phyloP scores from a whole-genome alignment of 2,113 vertebrate genomes.

The Noturus placidus region DNA sequence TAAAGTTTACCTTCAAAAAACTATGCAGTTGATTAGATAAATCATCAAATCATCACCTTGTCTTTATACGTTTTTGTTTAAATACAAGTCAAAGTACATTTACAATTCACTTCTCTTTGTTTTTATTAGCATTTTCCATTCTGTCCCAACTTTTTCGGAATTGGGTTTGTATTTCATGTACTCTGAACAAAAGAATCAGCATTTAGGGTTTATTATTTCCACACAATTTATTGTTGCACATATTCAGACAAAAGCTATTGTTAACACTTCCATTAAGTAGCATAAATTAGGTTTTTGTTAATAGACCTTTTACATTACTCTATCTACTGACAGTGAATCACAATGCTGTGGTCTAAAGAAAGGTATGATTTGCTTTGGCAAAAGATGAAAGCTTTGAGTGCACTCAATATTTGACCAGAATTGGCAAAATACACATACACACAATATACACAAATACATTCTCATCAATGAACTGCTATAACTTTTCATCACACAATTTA shows the following conservation, averaged over 20 bases:
- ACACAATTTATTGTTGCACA: slow-evolving; percentile 45
- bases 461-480: slow-evolving; percentile 12
- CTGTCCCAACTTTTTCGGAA: too few relatives aligned
- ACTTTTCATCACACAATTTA: background rate
- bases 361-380: slow-evolving; percentile 48
- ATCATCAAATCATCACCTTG: too few relatives aligned
- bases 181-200: background rate
- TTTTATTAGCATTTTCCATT: too few relatives aligned
- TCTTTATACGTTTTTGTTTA: too few relatives aligned
- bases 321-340: slow-evolving; percentile 47
- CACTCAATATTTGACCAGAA: slow-evolving; percentile 27
- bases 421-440: slow-evolving; percentile 20
- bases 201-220: background rate
- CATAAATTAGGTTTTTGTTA: slow-evolving; percentile 30
- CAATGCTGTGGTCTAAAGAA: slow-evolving; percentile 55
- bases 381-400: slow-evolving; percentile 42
- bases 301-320: slow-evolving; percentile 33
- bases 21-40: too few relatives aligned
- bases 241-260: slow-evolving; percentile 38
- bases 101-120: too few relatives aligned
- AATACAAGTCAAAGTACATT: too few relatives aligned
- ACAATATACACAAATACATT: slow-evolving; percentile 19
- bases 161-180: background rate
- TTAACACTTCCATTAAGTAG: slow-evolving; percentile 18
- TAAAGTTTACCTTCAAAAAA: too few relatives aligned